phyloP scores from a whole-genome alignment of 92 coral and sea anemone genomes.

The Parazoanthus swiftii region DNA sequence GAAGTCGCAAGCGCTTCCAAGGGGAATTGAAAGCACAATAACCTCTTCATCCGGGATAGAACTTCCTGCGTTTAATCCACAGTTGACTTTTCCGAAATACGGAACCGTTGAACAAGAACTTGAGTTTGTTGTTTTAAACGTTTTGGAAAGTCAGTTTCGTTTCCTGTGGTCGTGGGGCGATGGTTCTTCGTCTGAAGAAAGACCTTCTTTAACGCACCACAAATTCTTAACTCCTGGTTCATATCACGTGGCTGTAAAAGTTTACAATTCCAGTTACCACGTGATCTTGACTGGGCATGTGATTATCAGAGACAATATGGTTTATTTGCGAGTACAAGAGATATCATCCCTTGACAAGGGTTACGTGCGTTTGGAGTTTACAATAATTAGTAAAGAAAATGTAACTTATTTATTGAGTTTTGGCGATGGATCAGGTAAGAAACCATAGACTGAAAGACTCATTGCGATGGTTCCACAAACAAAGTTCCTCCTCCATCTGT shows the following conservation, averaged over 20 bases:
- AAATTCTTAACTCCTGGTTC: constrained; percentile 61
- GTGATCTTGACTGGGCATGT: constrained; percentile 49
- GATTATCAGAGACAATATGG: constrained; percentile 52
- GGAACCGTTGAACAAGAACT: constrained; percentile 58
- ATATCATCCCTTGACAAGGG: constrained; percentile 40
- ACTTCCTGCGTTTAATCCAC: constrained; percentile 5
- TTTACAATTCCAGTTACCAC: constrained; percentile 45
- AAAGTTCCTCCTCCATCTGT: background rate
- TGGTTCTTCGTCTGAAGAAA: constrained; percentile 32
- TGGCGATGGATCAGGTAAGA: constrained; percentile 77
- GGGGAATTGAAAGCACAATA: background rate
- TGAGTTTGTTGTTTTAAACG: constrained; percentile 39
- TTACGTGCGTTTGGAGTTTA: constrained; percentile 52
- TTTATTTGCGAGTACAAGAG: constrained; percentile 53
- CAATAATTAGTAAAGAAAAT: constrained; percentile 61
- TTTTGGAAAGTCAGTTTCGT: constrained; percentile 12
- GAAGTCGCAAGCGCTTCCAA: background rate
- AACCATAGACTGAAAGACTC: background rate
- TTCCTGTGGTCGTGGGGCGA: constrained; percentile 48
- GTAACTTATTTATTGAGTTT: constrained; percentile 66
- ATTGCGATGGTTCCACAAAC: background rate
- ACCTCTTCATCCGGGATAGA: background rate
- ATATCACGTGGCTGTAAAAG: constrained; percentile 53
- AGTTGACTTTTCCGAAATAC: constrained; percentile 44
- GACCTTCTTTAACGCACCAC: constrained; percentile 39